A percentile compares a stretch with the other conserved stretches of the same genome.
Evolutionary conservation across 2,888 invertebrate species (phyloP).

Genomic region (Parapristionchus giblindavisi): DNA sequence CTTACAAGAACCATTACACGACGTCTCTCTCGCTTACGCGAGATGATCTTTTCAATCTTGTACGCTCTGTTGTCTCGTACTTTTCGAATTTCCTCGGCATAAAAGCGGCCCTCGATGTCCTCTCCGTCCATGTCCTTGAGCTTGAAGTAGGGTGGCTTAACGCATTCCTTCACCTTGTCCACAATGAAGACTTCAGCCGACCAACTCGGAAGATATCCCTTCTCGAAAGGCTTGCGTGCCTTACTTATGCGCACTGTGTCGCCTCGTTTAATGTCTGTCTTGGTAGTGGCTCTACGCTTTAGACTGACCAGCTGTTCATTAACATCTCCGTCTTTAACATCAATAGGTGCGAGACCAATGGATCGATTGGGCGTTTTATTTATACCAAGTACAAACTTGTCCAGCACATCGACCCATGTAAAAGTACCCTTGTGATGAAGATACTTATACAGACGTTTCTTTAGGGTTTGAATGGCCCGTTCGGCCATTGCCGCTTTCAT

Average conservation of each 20-base stretch:
- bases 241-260: not conserved
- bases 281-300: not conserved
- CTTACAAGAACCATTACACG: not conserved
- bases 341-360: not conserved
- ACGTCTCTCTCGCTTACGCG: not conserved
- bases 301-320: not conserved
- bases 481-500: constrained; percentile 12
- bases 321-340: not conserved
- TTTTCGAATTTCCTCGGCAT: constrained; percentile 3
- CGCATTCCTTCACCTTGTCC: not conserved
- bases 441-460: not conserved
- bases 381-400: not conserved
- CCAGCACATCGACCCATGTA: not conserved
- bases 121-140: not conserved
- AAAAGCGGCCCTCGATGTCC: not conserved
- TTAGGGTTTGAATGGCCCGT: constrained; percentile 10
- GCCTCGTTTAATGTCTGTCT: not conserved
- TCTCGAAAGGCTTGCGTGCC: not conserved
- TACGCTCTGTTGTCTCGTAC: too few species aligned
- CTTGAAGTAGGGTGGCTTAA: not conserved
- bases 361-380: not conserved
- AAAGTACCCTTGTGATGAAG: not conserved
- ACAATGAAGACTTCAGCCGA: not conserved
- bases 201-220: not conserved
- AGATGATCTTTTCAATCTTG: not conserved